These are phyloP conservation scores for Syngnathus scovelli DNA, from an alignment of 2,113 vertebrate genomes.

Conservation along the genomic window DNA sequence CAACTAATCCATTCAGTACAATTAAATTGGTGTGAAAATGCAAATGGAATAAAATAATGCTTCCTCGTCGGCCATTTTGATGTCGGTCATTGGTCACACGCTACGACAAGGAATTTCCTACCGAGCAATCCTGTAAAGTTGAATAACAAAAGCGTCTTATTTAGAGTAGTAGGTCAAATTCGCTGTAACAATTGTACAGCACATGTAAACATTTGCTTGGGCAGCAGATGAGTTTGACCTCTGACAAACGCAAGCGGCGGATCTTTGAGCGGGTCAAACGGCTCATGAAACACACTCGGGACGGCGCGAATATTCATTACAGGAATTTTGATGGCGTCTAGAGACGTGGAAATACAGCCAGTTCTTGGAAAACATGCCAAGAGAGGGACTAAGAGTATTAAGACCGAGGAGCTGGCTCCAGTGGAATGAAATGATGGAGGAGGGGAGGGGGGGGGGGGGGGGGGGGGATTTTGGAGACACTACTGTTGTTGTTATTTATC, in stretches of 20 bases:
- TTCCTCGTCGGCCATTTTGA: not conserved
- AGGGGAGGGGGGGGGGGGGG: too few relatives aligned
- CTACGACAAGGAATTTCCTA: not conserved
- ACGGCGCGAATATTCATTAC: slow-evolving; percentile 56
- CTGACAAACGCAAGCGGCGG: not conserved
- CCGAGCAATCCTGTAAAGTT: not conserved
- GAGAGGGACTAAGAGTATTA: slow-evolving; percentile 55
- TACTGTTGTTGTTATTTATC: slow-evolving; percentile 1
- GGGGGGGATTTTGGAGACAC: slow-evolving; percentile 26
- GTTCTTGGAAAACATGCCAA: slow-evolving; percentile 59
- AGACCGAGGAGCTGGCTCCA: slow-evolving; percentile 50
- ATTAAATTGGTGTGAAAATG: not conserved
- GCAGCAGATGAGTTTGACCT: not conserved
- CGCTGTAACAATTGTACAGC: not conserved
- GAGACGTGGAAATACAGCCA: slow-evolving; percentile 52
- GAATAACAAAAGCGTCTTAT: not conserved
- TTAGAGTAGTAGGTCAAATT: slow-evolving; percentile 4
- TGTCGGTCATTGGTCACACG: not conserved
- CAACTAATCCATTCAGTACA: not conserved
- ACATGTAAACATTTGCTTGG: not conserved
- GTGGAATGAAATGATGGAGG: slow-evolving; percentile 20
- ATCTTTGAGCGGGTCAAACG: slow-evolving; percentile 34
- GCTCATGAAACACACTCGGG: slow-evolving; percentile 45
- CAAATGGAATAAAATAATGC: not conserved
- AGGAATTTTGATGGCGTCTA: slow-evolving; percentile 57